These are phyloP conservation scores for Tapera naevia DNA, from an alignment of 2,797 vertebrate species.

Conservation along the genomic window DNA sequence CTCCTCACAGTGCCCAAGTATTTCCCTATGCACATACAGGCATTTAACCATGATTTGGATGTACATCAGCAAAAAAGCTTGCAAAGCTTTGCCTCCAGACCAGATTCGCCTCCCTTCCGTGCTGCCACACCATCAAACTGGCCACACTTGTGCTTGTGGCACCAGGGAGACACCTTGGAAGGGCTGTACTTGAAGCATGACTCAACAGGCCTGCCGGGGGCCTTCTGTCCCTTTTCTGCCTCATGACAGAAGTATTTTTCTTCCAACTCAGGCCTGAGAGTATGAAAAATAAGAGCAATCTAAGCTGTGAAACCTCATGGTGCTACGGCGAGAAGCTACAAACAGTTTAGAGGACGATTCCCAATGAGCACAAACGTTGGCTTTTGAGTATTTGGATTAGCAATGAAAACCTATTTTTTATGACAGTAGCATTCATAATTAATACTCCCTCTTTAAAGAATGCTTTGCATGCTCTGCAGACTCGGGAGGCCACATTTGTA, in stretches of 20 bases:
- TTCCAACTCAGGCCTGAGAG: background rate
- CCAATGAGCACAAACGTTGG: background rate
- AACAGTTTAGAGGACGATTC: background rate
- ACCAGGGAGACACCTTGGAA: background rate
- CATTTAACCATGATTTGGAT: background rate
- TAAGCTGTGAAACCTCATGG: background rate
- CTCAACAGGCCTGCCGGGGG: background rate
- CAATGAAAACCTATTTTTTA: background rate
- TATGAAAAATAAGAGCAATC: background rate
- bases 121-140: background rate
- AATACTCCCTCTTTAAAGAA: background rate
- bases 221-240: background rate
- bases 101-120: accelerated
- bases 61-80: background rate
- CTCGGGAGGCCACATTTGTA: background rate
- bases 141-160: background rate
- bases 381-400: background rate
- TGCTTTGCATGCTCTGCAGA: background rate
- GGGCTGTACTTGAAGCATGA: background rate
- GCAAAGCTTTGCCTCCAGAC: background rate
- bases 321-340: background rate
- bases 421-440: background rate
- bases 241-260: background rate
- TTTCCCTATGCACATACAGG: background rate
- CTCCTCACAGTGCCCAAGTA: background rate